A percentile compares a stretch with the other conserved stretches of the same genome.
phyloP scores from a whole-genome alignment of 92 coral and sea anemone species.

The Virgularia gustaviana region DNA sequence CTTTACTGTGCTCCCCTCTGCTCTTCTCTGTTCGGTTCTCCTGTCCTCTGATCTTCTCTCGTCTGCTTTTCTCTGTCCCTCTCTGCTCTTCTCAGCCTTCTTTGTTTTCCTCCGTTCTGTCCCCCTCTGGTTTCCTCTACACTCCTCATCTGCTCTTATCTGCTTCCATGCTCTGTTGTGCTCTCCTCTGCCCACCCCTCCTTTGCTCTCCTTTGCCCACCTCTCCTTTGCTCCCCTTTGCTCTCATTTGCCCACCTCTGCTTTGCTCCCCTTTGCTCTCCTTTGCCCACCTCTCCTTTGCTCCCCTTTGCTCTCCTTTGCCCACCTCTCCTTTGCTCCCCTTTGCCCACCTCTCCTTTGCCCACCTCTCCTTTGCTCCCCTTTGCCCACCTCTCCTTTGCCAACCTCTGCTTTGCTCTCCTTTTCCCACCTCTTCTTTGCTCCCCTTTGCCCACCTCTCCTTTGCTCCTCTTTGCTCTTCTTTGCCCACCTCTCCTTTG shows the following conservation, averaged over 20 bases:
- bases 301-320: background rate
- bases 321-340: background rate
- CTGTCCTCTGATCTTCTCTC: background rate
- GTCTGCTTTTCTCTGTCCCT: background rate
- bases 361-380: background rate
- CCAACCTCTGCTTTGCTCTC: background rate
- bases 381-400: background rate
- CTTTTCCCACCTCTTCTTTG: background rate
- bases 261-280: background rate
- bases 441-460: background rate
- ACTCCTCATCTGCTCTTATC: background rate
- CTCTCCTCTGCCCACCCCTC: background rate
- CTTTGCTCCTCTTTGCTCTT: background rate
- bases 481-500: background rate
- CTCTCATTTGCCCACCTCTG: background rate
- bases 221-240: background rate
- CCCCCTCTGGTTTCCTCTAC: background rate
- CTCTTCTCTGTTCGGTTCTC: background rate
- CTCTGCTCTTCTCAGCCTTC: background rate
- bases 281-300: background rate
- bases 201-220: background rate
- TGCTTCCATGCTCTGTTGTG: too few relatives aligned
- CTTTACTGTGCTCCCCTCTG: background rate
- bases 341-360: background rate
- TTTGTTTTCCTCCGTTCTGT: background rate